Evolutionary conservation across 1,140 invertebrate species (phyloP).

Genomic region (Leguminivora glycinivorella): DNA sequence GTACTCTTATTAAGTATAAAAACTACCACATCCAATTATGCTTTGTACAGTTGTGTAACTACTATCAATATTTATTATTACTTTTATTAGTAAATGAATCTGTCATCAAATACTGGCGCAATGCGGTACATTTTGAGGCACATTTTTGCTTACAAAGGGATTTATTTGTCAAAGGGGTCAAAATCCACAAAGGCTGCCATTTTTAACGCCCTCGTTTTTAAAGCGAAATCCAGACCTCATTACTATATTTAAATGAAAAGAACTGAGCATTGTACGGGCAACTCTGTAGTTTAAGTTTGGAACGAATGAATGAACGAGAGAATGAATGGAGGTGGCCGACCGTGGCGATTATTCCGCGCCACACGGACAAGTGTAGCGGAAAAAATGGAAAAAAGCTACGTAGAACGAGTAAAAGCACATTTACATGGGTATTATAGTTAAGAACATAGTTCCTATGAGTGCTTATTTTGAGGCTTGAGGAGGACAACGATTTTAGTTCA

Average conservation of each 20-base stretch:
- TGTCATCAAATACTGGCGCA: not conserved
- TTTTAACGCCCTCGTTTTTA: not conserved
- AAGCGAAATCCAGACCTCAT: slow-evolving; percentile 12
- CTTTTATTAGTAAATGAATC: too few relatives aligned
- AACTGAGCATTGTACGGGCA: slow-evolving; percentile 6
- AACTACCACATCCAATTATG: not conserved
- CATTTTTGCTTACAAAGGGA: not conserved
- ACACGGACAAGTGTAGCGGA: not conserved
- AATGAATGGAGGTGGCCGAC: slow-evolving; percentile 9
- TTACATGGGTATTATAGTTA: too few relatives aligned
- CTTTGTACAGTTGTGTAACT: too few relatives aligned
- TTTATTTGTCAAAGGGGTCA: not conserved
- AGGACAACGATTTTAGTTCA: too few relatives aligned
- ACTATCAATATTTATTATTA: too few relatives aligned
- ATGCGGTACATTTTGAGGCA: not conserved
- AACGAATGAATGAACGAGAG: slow-evolving; percentile 11
- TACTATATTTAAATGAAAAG: slow-evolving; percentile 12
- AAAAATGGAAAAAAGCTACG: not conserved
- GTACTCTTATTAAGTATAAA: too few relatives aligned
- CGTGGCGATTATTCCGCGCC: slow-evolving; percentile 10
- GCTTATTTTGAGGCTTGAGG: too few relatives aligned
- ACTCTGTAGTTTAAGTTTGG: slow-evolving; percentile 14
- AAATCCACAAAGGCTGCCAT: not conserved
- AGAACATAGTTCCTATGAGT: too few relatives aligned
- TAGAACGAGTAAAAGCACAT: not conserved